Base-by-base conservation (phyloP, 2,888 invertebrate genomes). In the Nemotelus nigrinus region DNA sequence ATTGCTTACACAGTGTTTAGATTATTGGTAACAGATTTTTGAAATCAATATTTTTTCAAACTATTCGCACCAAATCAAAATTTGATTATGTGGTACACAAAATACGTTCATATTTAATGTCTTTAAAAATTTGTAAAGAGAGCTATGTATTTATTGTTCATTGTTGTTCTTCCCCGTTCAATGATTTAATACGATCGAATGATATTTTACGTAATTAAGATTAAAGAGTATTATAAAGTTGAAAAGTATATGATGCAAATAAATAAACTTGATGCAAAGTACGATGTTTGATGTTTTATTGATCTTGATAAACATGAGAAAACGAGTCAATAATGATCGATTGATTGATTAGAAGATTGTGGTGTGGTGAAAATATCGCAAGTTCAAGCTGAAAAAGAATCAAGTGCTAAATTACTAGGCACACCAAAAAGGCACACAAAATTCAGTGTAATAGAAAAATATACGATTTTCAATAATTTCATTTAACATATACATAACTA, bases 91-190 rank as follows among this genome's bases (percentile, higher is more conserved):
- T 65, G 47, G 47, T 2, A 50, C 47, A 58, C 7, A 47, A 47
- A 44, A 65, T 47, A 47, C 47, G 6, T n/a, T 45, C 10, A 65
- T 45, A 65, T 65, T 65, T 45, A 45, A 5, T 63, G 25, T 41
- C 7, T 63, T 39, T 63, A 8, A 1, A 41, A 63, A 63, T 3
- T 58, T 58, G 25, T 63, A 41, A 41, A 63, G 43, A 4, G 5
- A 39, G 41, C 7, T 63, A 48, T 58, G n/a, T 50, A 3, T 7
- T 53, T 53, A 70, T 74, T 60, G 74, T 74, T 74, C 74, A 25
- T 74, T 74, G 74, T 74, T 74, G 74, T 74, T 72, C 72, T 39
- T 4, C n/a, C 39, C 44, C 47, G 53, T 57, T 71, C 65, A 44
- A n/a, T 55, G 8, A 43, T 57, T 57, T 41, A 71, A 48, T 25